A percentile compares a stretch with the other conserved stretches of the same genome.
These are phyloP conservation scores for Smittia aterrima DNA, from an alignment of 2,888 invertebrate genomes.

Conservation along the genomic window DNA sequence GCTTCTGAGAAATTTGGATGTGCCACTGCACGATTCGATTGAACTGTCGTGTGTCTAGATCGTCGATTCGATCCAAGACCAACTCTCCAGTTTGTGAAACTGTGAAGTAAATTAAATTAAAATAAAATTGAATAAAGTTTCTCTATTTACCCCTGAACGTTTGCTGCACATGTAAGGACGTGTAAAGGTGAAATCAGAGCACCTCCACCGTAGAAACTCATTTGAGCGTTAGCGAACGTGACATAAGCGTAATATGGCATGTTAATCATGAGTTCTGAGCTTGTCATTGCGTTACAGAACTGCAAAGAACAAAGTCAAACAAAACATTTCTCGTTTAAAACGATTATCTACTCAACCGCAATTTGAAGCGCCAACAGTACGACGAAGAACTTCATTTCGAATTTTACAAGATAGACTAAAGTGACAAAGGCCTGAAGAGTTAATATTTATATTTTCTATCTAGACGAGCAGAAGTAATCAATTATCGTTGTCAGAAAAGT, in stretches of 20 bases:
- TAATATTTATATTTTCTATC: not conserved
- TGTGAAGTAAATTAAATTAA: not conserved
- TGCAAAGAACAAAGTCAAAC: not conserved
- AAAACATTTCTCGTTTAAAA: not conserved
- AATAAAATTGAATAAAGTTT: not conserved
- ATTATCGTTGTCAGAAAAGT: slow-evolving; percentile 16
- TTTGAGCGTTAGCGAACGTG: not conserved
- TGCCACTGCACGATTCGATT: not conserved
- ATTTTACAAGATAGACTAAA: not conserved
- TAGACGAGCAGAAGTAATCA: not conserved
- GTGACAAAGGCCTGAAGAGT: not conserved
- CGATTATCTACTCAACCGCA: not conserved
- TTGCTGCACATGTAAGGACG: slow-evolving; percentile 35
- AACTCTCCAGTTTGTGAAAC: slow-evolving; percentile 21
- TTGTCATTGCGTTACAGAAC: slow-evolving; percentile 15
- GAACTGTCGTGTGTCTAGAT: not conserved
- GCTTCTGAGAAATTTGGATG: slow-evolving; percentile 33
- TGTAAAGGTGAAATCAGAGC: slow-evolving; percentile 13
- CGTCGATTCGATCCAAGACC: slow-evolving; percentile 27
- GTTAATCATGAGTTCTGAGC: slow-evolving; percentile 1
- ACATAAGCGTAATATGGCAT: slow-evolving; percentile 30
- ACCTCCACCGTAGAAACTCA: slow-evolving; percentile 23
- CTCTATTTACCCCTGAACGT: slow-evolving; percentile 29
- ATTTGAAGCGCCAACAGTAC: not conserved
- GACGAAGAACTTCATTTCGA: not conserved